phyloP scores from a whole-genome alignment of 2,888 invertebrate genomes.

The Ferrisia virgata region DNA sequence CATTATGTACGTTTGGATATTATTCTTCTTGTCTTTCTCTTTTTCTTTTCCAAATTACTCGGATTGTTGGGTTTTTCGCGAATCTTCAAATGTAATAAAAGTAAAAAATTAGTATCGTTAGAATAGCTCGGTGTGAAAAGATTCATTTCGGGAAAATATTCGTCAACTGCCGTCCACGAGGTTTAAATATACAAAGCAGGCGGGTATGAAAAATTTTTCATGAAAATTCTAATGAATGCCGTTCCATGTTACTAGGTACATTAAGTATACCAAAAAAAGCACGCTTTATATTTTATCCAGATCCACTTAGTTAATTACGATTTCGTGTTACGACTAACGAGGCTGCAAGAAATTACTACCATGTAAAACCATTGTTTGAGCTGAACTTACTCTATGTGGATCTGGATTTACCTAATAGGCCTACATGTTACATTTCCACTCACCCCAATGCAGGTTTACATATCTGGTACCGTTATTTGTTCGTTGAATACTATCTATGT shows the following conservation, averaged over 20 bases:
- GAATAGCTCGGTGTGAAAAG: background rate
- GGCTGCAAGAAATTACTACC: background rate
- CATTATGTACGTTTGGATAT: background rate
- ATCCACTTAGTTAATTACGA: background rate
- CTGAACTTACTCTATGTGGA: too few species aligned
- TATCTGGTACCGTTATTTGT: too few species aligned
- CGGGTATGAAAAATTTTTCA: background rate
- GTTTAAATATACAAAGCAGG: background rate
- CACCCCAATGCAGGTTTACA: too few species aligned
- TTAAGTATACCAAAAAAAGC: too few species aligned
- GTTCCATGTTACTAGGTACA: background rate
- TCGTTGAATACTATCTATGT: too few species aligned
- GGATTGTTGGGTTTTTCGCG: background rate
- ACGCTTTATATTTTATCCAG: background rate
- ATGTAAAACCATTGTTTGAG: background rate
- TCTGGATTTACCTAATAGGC: too few species aligned
- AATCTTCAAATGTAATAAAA: background rate
- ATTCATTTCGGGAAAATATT: background rate
- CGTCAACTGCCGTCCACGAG: background rate
- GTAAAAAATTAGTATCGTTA: background rate
- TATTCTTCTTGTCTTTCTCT: background rate
- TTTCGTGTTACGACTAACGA: background rate
- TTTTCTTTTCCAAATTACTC: background rate
- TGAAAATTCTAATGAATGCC: background rate
- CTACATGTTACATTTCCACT: too few species aligned